Conservation (phyloP, 2,888 invertebrate genomes). For the Lamellibrachia satsuma region DNA sequence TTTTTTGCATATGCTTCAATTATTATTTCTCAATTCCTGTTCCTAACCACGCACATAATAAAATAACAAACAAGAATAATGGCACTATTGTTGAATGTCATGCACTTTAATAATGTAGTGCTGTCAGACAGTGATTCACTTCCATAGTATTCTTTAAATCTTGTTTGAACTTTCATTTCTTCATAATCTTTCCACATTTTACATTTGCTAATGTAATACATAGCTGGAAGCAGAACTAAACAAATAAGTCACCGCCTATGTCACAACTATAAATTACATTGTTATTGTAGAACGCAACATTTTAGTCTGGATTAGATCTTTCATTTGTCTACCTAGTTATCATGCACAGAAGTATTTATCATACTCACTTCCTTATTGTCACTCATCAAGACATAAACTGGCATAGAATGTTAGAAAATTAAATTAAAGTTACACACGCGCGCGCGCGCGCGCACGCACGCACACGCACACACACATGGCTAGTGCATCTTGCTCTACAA, state of each 20-base stretch:
- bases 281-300: neutral
- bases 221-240: neutral
- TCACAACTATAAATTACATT: neutral
- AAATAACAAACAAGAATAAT: neutral
- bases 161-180: neutral
- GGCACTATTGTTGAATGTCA: neutral
- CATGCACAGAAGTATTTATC: neutral
- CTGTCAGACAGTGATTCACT: neutral
- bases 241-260: neutral
- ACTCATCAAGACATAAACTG: neutral
- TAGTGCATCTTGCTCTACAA: neutral
- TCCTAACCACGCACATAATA: neutral
- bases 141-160: neutral
- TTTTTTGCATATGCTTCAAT: no score
- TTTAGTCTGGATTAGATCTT: neutral
- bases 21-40: no score
- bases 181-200: neutral
- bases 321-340: neutral
- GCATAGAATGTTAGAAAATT: neutral
- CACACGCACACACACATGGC: no score
- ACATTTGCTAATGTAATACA: neutral
- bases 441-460: no score
- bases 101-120: neutral
- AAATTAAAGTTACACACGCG: no score
- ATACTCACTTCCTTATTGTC: neutral